Evolutionary conservation across 2,113 vertebrate genomes (phyloP).

Genomic region (Chloroceryle aenea): DNA sequence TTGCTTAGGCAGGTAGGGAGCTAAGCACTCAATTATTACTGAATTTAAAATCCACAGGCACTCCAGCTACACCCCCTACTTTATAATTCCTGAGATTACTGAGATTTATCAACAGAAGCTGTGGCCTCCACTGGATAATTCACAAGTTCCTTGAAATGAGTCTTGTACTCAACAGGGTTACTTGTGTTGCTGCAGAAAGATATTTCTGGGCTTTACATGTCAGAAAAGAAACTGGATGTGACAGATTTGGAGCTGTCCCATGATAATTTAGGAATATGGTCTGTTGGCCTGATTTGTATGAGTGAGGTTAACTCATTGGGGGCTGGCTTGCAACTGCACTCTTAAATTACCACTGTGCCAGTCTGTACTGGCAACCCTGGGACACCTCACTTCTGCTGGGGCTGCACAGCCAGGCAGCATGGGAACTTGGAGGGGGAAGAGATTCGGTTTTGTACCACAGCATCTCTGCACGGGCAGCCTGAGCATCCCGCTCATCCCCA

Average conservation of each 20-base stretch:
- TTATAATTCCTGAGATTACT: conserved; percentile 37
- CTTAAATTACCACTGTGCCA: background rate
- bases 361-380: background rate
- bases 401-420: background rate
- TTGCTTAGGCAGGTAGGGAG: background rate
- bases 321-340: background rate
- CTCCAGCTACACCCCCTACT: background rate
- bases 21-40: background rate
- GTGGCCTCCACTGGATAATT: conserved; percentile 6
- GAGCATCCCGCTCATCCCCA: background rate
- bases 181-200: conserved; percentile 30
- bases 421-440: background rate
- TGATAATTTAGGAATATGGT: conserved; percentile 52
- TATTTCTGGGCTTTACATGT: conserved; percentile 43
- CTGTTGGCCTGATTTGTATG: conserved; percentile 42
- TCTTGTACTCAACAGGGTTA: conserved; percentile 36
- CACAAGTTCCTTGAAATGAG: conserved; percentile 18
- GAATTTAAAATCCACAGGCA: background rate
- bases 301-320: conserved; percentile 28
- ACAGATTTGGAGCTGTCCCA: conserved; percentile 55
- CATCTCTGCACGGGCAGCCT: background rate
- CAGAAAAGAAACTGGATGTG: conserved; percentile 55
- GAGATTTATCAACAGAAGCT: conserved; percentile 31
- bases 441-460: background rate
- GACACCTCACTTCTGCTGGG: background rate